Conservation (phyloP, 1,140 invertebrate species). For the Pogonomyrmex barbatus region DNA sequence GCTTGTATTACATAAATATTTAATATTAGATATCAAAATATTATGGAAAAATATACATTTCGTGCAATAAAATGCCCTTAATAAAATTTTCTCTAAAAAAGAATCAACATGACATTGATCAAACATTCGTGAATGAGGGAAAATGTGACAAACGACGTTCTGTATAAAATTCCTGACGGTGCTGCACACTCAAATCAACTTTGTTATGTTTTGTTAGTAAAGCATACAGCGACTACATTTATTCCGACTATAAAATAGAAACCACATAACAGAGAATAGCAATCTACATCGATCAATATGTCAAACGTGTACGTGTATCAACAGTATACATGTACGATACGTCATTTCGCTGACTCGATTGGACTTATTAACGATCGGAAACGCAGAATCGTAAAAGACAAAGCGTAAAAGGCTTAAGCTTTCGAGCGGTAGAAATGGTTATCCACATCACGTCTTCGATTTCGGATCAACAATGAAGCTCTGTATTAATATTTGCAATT, state of each 20-base stretch:
- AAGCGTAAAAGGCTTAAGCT: not conserved
- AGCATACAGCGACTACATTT: not conserved
- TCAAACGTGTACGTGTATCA: constrained; percentile 18
- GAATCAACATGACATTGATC: not conserved
- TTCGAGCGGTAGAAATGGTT: not conserved
- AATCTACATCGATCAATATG: not conserved
- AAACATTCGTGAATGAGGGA: not conserved
- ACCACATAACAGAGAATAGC: not conserved
- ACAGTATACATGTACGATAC: not conserved
- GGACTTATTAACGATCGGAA: constrained; percentile 21
- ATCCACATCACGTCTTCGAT: not conserved
- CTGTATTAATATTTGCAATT: not conserved
- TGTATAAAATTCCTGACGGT: not conserved
- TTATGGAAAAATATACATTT: not conserved
- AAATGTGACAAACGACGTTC: not conserved
- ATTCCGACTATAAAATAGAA: not conserved
- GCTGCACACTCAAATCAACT: not conserved
- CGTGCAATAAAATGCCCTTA: not conserved
- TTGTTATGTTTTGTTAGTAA: not conserved
- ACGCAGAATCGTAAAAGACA: not conserved
- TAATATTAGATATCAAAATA: constrained; percentile 16
- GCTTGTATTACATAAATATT: not conserved
- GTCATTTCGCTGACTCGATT: not conserved
- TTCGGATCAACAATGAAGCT: not conserved
- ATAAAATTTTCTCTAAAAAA: not conserved